Conservation (phyloP, 1,140 invertebrate species). For the Aphis gossypii region DNA sequence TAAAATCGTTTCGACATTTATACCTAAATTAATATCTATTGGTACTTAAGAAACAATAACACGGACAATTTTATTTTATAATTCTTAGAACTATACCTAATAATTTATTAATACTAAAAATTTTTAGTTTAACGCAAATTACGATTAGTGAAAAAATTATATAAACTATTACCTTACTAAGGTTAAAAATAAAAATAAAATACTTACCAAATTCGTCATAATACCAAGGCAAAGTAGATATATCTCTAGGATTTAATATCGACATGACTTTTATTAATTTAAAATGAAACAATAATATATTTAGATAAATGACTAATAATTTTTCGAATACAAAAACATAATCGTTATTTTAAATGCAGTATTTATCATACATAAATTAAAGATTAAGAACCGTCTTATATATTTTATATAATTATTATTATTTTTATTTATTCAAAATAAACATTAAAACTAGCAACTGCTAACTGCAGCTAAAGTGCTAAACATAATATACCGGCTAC, state of each 20-base stretch:
- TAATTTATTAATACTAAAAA: background rate
- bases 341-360: background rate
- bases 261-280: slow-evolving; percentile 9
- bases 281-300: background rate
- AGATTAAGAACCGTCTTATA: background rate
- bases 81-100: background rate
- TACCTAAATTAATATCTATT: background rate
- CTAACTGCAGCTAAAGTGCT: background rate
- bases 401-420: background rate
- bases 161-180: too few species aligned
- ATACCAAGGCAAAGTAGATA: slow-evolving; percentile 30
- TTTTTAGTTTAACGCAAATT: too few species aligned
- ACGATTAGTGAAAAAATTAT: too few species aligned
- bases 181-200: background rate
- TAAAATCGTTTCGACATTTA: background rate
- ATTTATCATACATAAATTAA: background rate
- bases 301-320: background rate
- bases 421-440: background rate
- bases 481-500: background rate
- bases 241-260: background rate
- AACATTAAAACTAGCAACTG: background rate
- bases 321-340: background rate
- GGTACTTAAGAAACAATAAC: background rate
- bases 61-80: background rate
- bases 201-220: background rate